Evolutionary conservation across 2,888 invertebrate species (phyloP), one percentile per base, ranked within the genome.

Genomic region (Cylindroiulus punctatus): DNA sequence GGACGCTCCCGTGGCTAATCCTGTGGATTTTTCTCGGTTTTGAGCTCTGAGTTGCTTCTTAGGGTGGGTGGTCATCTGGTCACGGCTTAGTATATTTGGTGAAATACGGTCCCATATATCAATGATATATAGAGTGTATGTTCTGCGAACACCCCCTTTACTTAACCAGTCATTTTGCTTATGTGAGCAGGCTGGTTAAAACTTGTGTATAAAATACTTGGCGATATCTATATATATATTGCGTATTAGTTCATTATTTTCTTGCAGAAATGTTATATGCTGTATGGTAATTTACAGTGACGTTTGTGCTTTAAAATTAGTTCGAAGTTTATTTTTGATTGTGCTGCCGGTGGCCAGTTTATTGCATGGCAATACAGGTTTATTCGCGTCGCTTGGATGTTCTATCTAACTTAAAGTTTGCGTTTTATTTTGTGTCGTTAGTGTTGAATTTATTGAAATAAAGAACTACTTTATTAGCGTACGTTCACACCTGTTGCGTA

Each of bases 121-220:
- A 96, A 96, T 97, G 97, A 97, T 97, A 97, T 97, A 96, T 96
- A 94, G 94, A 92, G 92, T 92, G 96, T 97, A 97, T 95, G 97
- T 97, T 97, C 97, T 96, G 95, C 97, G 97, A 97, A 97, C 97
- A 90, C 87, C 47, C 86, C 52, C 32, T 84, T 42, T 36, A 84
- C 26, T 44, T 84, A 84, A 32, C 44, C 36, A 42, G 40, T 42
- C 32, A 17, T 44, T 84, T 84, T 84, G 84, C 84, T 84, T 84
- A 84, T 84, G 84, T 84, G 84, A 84, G 84, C 84, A 84, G 42
- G 36, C 40, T 84, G 84, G 42, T 36, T 81, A 14, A 40, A 32
- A 36, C 4, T 26, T 36, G 32, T 81, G 81, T 40, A 40, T 81
- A 81, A 36, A 76, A 36, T 81, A 52, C 81, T 81, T 36, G 19